Percentiles rank a stretch among this genome's conserved stretches.
These are phyloP conservation scores for Blastobasis adustella DNA, from an alignment of 2,888 invertebrate species.

Conservation along the genomic window DNA sequence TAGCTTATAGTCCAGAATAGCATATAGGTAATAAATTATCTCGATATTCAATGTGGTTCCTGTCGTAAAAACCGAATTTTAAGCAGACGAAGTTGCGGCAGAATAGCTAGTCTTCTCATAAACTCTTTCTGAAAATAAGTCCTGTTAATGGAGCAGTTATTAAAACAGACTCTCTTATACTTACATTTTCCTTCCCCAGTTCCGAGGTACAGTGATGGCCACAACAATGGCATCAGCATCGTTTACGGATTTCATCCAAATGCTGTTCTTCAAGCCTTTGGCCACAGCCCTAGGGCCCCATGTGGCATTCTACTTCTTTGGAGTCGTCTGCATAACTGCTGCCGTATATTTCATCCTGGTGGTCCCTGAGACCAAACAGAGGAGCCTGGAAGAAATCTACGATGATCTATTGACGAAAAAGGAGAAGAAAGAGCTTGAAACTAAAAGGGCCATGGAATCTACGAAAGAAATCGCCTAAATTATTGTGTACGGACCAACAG, in stretches of 20 bases:
- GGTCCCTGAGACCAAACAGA: slow-evolving; percentile 48
- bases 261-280: slow-evolving; percentile 51
- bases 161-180: not conserved
- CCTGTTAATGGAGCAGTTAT: too few relatives aligned
- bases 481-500: too few relatives aligned
- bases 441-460: too few relatives aligned
- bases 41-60: too few relatives aligned
- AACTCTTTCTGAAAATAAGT: too few relatives aligned
- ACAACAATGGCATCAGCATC: slow-evolving; percentile 43
- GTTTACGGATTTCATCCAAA: slow-evolving; percentile 39
- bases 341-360: slow-evolving; percentile 34
- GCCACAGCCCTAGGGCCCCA: slow-evolving; percentile 40
- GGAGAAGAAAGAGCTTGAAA: slow-evolving; percentile 23
- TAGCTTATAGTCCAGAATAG: too few relatives aligned
- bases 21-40: too few relatives aligned
- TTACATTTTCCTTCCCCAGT: slow-evolving; percentile 35
- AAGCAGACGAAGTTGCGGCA: too few relatives aligned
- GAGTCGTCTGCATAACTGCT: slow-evolving; percentile 34
- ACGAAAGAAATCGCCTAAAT: too few relatives aligned
- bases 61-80: too few relatives aligned
- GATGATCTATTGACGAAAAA: slow-evolving; percentile 41
- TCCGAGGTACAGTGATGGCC: slow-evolving; percentile 53
- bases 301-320: slow-evolving; percentile 47
- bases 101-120: too few relatives aligned
- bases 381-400: slow-evolving; percentile 45